Percentiles rank a stretch among this genome's conserved stretches.
Conservation (phyloP, 2,888 invertebrate species). For the Byasa hedistus region DNA sequence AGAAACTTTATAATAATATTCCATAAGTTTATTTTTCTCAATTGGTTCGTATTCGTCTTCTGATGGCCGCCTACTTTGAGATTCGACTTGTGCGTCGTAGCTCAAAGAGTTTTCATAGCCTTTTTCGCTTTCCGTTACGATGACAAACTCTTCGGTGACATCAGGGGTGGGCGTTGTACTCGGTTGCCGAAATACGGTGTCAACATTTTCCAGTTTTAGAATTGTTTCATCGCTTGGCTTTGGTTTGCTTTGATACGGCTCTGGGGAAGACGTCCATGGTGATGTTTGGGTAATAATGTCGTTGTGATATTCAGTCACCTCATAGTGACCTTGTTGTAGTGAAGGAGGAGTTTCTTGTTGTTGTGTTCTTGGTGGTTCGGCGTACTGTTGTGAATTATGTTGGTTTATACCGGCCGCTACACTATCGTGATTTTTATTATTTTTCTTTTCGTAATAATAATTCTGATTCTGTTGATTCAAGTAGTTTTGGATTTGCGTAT, state of each 20-base stretch:
- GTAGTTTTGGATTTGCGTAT: conserved; percentile 56
- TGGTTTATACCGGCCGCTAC: conserved; percentile 62
- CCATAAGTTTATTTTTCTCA: conserved; percentile 67
- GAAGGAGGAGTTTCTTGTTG: conserved; percentile 41
- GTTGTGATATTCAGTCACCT: conserved; percentile 69
- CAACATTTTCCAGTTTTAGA: conserved; percentile 49
- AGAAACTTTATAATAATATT: conserved; percentile 72
- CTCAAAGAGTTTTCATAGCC: conserved; percentile 67
- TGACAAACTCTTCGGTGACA: conserved; percentile 65
- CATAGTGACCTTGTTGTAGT: conserved; percentile 59
- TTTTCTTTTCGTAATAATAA: conserved; percentile 56
- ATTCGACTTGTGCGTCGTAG: conserved; percentile 66
- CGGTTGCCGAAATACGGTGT: conserved; percentile 50
- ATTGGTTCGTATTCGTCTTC: conserved; percentile 74
- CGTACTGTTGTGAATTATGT: conserved; percentile 57
- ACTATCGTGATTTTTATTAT: conserved; percentile 59
- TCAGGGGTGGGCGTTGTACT: conserved; percentile 53
- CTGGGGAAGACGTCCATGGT: conserved; percentile 61
- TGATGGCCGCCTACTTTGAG: conserved; percentile 71
- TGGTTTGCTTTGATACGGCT: conserved; percentile 48
- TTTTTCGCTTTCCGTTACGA: conserved; percentile 69
- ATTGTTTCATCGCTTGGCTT: conserved; percentile 54
- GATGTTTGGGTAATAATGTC: conserved; percentile 57
- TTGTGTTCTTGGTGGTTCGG: conserved; percentile 48
- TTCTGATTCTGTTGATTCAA: conserved; percentile 52